These are phyloP conservation scores for Tor tambroides DNA, from an alignment of 2,113 vertebrate species.

Conservation along the genomic window DNA sequence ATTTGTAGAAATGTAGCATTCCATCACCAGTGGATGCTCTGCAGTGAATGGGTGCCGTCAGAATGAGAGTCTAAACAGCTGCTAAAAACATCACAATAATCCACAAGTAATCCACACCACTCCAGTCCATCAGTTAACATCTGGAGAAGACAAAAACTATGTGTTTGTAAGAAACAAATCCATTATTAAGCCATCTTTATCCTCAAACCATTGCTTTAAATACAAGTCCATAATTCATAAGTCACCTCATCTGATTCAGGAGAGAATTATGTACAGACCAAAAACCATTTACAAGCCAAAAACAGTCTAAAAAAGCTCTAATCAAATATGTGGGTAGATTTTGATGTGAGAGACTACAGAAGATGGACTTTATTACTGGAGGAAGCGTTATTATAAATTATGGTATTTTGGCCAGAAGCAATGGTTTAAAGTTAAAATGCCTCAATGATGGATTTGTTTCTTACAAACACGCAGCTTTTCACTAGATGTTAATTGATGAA, in stretches of 20 bases:
- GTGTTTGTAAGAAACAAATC: neutral
- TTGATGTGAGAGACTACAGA: too few relatives aligned
- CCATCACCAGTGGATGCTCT: neutral
- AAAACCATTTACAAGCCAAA: neutral
- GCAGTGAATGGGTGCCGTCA: neutral
- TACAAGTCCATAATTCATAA: too few relatives aligned
- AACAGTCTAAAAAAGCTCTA: too few relatives aligned
- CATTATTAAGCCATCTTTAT: too few relatives aligned
- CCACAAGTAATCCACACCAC: neutral
- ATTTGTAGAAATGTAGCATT: neutral
- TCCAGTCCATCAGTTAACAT: neutral
- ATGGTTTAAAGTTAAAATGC: too few relatives aligned
- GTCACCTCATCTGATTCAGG: too few relatives aligned
- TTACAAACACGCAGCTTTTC: neutral
- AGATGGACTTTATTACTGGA: too few relatives aligned
- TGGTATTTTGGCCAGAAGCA: too few relatives aligned
- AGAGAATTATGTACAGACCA: neutral
- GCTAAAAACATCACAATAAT: neutral
- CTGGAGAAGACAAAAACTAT: neutral
- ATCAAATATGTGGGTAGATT: too few relatives aligned
- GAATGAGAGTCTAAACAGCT: neutral
- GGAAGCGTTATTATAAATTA: too few relatives aligned
- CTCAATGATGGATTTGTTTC: neutral
- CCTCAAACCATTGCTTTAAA: too few relatives aligned
- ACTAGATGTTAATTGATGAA: neutral